Conservation (phyloP, 2,888 invertebrate species). For the Apomyelois bistriatella region DNA sequence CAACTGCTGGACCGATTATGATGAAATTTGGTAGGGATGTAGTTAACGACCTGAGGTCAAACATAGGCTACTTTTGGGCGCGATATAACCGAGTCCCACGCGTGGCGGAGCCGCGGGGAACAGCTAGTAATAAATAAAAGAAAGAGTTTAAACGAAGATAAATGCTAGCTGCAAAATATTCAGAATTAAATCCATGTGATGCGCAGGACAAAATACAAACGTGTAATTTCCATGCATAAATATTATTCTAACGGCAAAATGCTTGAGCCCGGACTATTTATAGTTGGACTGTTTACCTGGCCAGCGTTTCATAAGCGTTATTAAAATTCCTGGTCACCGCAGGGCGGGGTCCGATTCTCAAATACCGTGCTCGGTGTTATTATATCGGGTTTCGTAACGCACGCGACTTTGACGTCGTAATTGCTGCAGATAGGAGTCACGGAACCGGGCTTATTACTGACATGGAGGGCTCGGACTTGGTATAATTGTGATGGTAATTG, state of each 20-base stretch:
- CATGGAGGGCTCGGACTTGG: conserved; percentile 11
- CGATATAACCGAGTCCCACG: no score
- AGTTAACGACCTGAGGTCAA: no score
- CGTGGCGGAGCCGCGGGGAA: no score
- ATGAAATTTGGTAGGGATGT: no score
- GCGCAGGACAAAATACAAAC: neutral
- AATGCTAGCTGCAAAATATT: no score
- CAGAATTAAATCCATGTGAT: neutral
- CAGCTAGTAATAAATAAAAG: no score
- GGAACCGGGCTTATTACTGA: conserved; percentile 37
- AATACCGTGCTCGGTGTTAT: conserved; percentile 57
- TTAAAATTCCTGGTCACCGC: conserved; percentile 39
- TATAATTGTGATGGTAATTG: conserved; percentile 10
- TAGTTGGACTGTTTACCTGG: conserved; percentile 24
- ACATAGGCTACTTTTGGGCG: no score
- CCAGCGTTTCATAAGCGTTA: conserved; percentile 36
- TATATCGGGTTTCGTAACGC: conserved; percentile 57
- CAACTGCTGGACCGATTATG: no score
- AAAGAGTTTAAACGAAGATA: no score
- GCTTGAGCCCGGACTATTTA: conserved; percentile 3
- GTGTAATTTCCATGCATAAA: neutral
- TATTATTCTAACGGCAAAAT: neutral
- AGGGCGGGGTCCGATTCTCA: conserved; percentile 41
- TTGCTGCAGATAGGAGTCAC: conserved; percentile 50
- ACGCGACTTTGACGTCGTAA: conserved; percentile 63